Evolutionary conservation across 2,888 invertebrate genomes (phyloP).

Genomic region (Nymphalis c-album): DNA sequence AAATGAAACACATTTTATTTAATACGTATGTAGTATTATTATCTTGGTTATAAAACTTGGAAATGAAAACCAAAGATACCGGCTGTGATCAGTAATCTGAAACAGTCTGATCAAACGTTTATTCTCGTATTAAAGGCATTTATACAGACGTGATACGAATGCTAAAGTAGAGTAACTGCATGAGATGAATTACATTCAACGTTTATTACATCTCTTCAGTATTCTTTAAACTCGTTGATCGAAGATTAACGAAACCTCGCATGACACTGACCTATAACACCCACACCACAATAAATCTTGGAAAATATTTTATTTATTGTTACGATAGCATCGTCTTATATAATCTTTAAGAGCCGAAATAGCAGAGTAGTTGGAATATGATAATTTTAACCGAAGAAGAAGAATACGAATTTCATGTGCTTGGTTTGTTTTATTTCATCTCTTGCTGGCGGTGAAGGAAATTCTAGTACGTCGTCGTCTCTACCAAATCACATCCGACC

Average conservation of each 20-base stretch:
- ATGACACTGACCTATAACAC: slow-evolving; percentile 34
- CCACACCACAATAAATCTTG: slow-evolving; percentile 7
- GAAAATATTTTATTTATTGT: slow-evolving; percentile 1
- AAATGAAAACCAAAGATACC: slow-evolving; percentile 15
- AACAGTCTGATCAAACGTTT: slow-evolving; percentile 35
- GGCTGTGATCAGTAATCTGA: slow-evolving; percentile 24
- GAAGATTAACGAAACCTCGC: slow-evolving; percentile 40
- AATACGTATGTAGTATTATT: neutral
- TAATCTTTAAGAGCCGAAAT: too few species aligned
- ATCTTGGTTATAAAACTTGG: slow-evolving; percentile 9
- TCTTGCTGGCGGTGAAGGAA: too few species aligned
- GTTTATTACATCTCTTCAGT: slow-evolving; percentile 35
- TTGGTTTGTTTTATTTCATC: too few species aligned
- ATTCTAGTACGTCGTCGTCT: too few species aligned
- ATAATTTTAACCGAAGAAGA: too few species aligned
- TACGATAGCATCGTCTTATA: neutral
- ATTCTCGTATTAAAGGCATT: slow-evolving; percentile 42
- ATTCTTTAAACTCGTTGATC: slow-evolving; percentile 40
- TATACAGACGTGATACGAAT: slow-evolving; percentile 41
- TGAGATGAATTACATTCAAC: slow-evolving; percentile 38
- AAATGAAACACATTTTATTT: neutral
- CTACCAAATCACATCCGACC: too few species aligned
- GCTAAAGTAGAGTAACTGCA: slow-evolving; percentile 29
- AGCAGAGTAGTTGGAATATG: too few species aligned
- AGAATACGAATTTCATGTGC: too few species aligned